Conservation (phyloP, 2,888 invertebrate genomes). For the Sinotaia quadrata region DNA sequence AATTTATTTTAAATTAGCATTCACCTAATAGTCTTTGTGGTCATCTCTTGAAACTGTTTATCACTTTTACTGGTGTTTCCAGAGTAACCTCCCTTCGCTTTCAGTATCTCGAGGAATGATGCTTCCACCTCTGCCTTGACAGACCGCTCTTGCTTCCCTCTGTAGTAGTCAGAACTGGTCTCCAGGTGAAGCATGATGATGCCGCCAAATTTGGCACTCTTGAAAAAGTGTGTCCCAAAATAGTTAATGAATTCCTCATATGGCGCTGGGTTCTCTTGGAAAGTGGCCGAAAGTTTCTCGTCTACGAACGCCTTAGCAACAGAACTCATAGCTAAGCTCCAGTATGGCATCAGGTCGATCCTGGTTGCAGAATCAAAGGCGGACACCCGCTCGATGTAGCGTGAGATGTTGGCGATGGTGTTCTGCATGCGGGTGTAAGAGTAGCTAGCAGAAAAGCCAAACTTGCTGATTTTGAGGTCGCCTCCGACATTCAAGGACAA, state of each 20-base stretch:
- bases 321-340: slow-evolving; percentile 13
- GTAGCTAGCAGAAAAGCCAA: slow-evolving; percentile 35
- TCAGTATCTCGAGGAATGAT: slow-evolving; percentile 30
- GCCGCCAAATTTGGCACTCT: slow-evolving; percentile 33
- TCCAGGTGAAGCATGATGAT: slow-evolving; percentile 22
- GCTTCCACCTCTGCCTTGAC: slow-evolving; percentile 31
- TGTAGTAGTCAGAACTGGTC: slow-evolving; percentile 25
- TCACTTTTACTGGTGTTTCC: slow-evolving; percentile 13
- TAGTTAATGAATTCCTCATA: slow-evolving; percentile 29
- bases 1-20: too few relatives aligned
- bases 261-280: slow-evolving; percentile 8
- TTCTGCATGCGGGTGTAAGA: slow-evolving; percentile 31
- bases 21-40: slow-evolving; percentile 16
- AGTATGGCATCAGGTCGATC: slow-evolving; percentile 20
- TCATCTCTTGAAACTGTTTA: slow-evolving; percentile 4
- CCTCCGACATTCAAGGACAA: slow-evolving; percentile 25
- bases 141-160: slow-evolving; percentile 9
- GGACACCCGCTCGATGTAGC: slow-evolving; percentile 25
- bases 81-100: slow-evolving; percentile 18
- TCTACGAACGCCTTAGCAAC: slow-evolving; percentile 22
- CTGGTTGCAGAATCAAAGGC: slow-evolving; percentile 24
- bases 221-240: slow-evolving; percentile 33
- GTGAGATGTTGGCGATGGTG: slow-evolving; percentile 30
- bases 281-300: slow-evolving; percentile 6
- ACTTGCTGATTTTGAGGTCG: slow-evolving; percentile 12